phyloP scores from a whole-genome alignment of 2,888 invertebrate species.

The Ernsta delagoae region DNA sequence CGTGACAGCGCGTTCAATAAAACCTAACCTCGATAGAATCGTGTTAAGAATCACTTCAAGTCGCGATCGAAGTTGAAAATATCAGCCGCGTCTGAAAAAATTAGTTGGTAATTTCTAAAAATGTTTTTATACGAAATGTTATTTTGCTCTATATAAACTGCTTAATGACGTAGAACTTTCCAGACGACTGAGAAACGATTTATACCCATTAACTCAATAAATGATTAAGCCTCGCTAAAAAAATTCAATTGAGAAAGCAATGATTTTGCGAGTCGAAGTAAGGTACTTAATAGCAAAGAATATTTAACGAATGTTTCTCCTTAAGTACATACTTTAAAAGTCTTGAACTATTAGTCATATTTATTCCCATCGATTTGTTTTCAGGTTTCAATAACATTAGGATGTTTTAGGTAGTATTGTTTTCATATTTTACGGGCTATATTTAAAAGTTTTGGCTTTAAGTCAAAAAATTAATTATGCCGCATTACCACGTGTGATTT shows the following conservation, averaged over 20 bases:
- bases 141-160: conserved; percentile 31
- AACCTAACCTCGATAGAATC: conserved; percentile 22
- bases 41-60: conserved; percentile 20
- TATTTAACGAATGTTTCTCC: background rate
- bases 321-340: background rate
- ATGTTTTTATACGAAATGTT: conserved; percentile 28
- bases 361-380: background rate
- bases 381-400: background rate
- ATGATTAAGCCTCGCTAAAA: conserved; percentile 29
- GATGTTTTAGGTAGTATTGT: too few relatives aligned
- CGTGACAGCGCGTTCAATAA: conserved; percentile 25
- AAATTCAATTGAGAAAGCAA: conserved; percentile 10
- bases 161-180: conserved; percentile 37
- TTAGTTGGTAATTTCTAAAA: conserved; percentile 21
- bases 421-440: too few relatives aligned
- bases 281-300: background rate
- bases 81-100: conserved; percentile 7
- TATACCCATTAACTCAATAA: conserved; percentile 29
- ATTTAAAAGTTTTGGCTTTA: too few relatives aligned
- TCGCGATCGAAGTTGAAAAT: conserved; percentile 6
- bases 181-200: conserved; percentile 33
- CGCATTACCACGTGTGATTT: too few relatives aligned
- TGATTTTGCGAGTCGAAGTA: background rate
- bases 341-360: background rate
- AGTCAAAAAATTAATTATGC: too few relatives aligned